These are phyloP conservation scores for Penaeus chinensis DNA, from an alignment of 1,140 invertebrate genomes.

Conservation along the genomic window DNA sequence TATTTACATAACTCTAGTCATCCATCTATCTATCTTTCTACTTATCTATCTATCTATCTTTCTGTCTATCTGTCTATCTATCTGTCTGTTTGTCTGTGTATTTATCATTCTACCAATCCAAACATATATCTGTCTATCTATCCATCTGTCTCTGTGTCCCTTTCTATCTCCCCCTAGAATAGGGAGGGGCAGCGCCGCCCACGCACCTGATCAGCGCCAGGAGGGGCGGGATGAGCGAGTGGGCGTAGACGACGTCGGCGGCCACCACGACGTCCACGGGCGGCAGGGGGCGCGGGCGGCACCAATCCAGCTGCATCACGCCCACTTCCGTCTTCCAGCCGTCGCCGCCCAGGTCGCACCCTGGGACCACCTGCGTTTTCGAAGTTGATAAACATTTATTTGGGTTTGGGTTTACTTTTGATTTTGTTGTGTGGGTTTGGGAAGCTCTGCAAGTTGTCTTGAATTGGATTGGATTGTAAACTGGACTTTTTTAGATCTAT, in stretches of 20 bases:
- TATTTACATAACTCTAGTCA: background rate
- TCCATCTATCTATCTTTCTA: background rate
- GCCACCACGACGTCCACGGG: conserved; percentile 55
- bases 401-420: too few relatives aligned
- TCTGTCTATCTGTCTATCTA: background rate
- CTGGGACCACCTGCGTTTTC: too few relatives aligned
- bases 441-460: too few relatives aligned
- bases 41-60: background rate
- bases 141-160: too few relatives aligned
- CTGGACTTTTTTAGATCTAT: too few relatives aligned
- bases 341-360: background rate
- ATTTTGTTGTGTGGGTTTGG: too few relatives aligned
- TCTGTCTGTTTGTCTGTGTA: background rate
- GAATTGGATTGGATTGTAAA: too few relatives aligned
- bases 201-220: conserved; percentile 53
- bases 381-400: too few relatives aligned
- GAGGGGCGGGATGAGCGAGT: conserved; percentile 46
- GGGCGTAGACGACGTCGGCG: conserved; percentile 58
- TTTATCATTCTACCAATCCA: background rate
- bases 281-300: conserved; percentile 29
- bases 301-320: conserved; percentile 62
- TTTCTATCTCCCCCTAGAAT: background rate
- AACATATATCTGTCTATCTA: background rate
- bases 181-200: background rate
- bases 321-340: conserved; percentile 1